Base-by-base conservation (phyloP, 2,113 vertebrate genomes). In the Bucco capensis region DNA sequence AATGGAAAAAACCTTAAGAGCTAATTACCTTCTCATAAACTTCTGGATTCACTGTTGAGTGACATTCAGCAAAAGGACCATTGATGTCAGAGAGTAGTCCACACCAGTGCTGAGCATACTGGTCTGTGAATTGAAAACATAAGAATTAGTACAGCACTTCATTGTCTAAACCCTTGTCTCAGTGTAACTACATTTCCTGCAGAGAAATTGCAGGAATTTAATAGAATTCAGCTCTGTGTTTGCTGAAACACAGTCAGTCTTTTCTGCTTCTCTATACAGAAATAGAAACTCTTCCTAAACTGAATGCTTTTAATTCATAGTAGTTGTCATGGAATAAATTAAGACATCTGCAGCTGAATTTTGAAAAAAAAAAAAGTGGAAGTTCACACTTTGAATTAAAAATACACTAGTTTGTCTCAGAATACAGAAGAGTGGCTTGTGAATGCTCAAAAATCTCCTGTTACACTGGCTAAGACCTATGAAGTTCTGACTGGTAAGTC, bases 21-120 rank as follows among this genome's bases (percentile, higher is more conserved):
- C 8, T 14, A 74, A 60, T 46, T 97, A 99, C 99, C 86, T 97
- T 96, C 91, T 97, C 90, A 94, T 98, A 99, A 37, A 71, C 40
- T 21, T 19, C 66, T 13, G 99, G 98, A 85, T 95, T 97, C 70
- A 99, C 97, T 21, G 96, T 78, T 9, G 96, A 49, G 30, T 99
- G 99, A 90, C 99, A 99, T 21, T 70, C 42, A 53, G 98, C 93
- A 82, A 99, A 99, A 64, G 96, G 95, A 66, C 98, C 98, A 0
- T 5, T 23, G 4, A 97, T 60, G 25, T 98, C 97, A 0, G 93
- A 96, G 16, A 99, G 96, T 88, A 96, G 97, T 44, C 98, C 98
- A 64, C 99, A 99, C 98, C 98, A 99, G 76, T 97, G 96, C 87
- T 97, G 91, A 14, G 99, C 99, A 33, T 98, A 99, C 69, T 97